These are phyloP conservation scores for Laticauda colubrina DNA, from an alignment of 2,113 vertebrate species.

Conservation along the genomic window DNA sequence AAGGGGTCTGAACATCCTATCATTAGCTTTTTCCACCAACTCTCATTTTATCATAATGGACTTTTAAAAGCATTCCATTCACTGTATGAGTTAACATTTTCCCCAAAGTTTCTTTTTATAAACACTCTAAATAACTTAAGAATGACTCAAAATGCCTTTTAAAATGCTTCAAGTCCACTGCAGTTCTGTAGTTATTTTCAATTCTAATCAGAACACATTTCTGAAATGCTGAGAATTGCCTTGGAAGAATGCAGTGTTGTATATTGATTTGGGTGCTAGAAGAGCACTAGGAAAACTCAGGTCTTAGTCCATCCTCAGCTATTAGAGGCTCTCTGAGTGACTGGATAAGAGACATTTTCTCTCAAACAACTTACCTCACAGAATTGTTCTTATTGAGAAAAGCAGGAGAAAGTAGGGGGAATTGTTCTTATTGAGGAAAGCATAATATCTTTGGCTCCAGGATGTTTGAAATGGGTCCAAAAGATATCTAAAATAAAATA, in stretches of 20 bases:
- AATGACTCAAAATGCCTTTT: background rate
- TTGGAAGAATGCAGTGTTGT: background rate
- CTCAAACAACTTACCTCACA: background rate
- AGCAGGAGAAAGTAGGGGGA: background rate
- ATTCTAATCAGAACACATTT: background rate
- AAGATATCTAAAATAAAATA: background rate
- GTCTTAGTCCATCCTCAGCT: background rate
- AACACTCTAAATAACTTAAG: background rate
- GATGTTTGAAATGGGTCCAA: background rate
- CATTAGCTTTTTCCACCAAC: constrained; percentile 3
- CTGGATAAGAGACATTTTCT: background rate
- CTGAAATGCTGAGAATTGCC: background rate
- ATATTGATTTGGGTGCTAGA: background rate
- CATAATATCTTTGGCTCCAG: background rate
- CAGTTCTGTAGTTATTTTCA: background rate
- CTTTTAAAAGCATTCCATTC: constrained; percentile 7
- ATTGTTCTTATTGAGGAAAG: background rate
- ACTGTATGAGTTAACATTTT: background rate
- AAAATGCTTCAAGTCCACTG: background rate
- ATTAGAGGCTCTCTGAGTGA: background rate
- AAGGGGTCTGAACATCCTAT: background rate
- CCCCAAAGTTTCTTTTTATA: background rate
- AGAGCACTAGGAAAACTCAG: background rate
- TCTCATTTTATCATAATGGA: constrained; percentile 12
- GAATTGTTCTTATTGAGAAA: background rate